Evolutionary conservation across 1,140 invertebrate genomes (phyloP), one percentile per base, ranked within the genome.

Genomic region (Pararge aegeria): DNA sequence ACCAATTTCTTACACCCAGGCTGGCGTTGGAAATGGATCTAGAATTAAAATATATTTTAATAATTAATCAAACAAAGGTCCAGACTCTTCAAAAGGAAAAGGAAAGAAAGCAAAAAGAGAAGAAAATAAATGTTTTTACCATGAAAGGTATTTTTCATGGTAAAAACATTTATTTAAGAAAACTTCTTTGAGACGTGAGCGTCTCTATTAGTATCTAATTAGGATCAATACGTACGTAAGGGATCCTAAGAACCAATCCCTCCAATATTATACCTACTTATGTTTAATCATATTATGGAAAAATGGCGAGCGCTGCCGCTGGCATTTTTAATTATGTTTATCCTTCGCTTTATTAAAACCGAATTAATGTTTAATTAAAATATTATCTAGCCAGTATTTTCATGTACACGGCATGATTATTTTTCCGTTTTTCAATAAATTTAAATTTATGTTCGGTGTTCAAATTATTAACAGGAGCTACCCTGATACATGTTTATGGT

Each of bases 161-260:
- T n/a, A n/a, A n/a, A n/a, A n/a, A n/a, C n/a, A n/a, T n/a, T n/a
- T n/a, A n/a, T n/a, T n/a, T n/a, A n/a, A n/a, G n/a, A n/a, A n/a
- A n/a, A n/a, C n/a, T n/a, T n/a, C n/a, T n/a, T n/a, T n/a, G n/a
- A n/a, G n/a, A n/a, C n/a, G n/a, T n/a, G n/a, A n/a, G n/a, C n/a
- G n/a, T n/a, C n/a, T n/a, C n/a, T 20, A 46, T 37, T 20, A 20
- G 2, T 24, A 24, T 24, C 24, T 24, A 24, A 24, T 24, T 24
- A 24, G 5, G 19, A 16, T 20, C 40, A 20, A 46, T 21, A 46
- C 42, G 9, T n/a, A 34, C 30, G 9, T 12, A 5, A 46, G 42
- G 6, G 42, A 20, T 13, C 42, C 6, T 12, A 46, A 20, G 1
- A 3, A 46, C 96, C 97, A 98, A 5, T 97, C 97, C 55, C 54